Conservation (phyloP, 2,113 vertebrate species). For the Tragulus kanchil region DNA sequence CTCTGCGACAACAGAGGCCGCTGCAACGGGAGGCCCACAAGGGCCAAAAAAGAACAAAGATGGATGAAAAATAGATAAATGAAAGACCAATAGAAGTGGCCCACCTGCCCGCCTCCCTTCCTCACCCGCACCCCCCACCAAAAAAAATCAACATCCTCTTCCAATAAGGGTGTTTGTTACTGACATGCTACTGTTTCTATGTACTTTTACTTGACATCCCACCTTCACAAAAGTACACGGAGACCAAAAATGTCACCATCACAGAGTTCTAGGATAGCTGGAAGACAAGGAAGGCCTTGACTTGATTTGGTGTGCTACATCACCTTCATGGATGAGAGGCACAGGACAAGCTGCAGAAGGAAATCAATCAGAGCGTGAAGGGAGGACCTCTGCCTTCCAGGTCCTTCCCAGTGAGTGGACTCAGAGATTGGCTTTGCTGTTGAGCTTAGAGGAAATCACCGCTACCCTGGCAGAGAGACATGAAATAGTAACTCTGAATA, state of each 20-base stretch:
- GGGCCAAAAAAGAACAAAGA: no score
- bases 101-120: no score
- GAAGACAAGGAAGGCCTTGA: neutral
- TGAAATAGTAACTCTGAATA: neutral
- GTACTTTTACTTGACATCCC: neutral
- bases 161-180: neutral
- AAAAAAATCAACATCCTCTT: no score
- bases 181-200: neutral
- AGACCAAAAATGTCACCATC: conserved; percentile 20
- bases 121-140: no score
- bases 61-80: no score
- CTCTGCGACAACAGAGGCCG: no score
- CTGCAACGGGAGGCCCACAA: no score
- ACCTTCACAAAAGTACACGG: neutral
- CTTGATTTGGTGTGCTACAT: conserved; percentile 17
- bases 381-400: conserved; percentile 19
- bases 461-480: neutral
- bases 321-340: conserved; percentile 19
- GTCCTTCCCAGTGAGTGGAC: neutral
- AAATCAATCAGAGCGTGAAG: neutral
- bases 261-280: neutral
- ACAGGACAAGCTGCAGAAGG: conserved; percentile 39
- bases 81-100: no score
- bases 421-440: neutral
- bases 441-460: conserved; percentile 12